phyloP scores from a whole-genome alignment of 2,888 invertebrate species.

The Andrena hattorfiana region DNA sequence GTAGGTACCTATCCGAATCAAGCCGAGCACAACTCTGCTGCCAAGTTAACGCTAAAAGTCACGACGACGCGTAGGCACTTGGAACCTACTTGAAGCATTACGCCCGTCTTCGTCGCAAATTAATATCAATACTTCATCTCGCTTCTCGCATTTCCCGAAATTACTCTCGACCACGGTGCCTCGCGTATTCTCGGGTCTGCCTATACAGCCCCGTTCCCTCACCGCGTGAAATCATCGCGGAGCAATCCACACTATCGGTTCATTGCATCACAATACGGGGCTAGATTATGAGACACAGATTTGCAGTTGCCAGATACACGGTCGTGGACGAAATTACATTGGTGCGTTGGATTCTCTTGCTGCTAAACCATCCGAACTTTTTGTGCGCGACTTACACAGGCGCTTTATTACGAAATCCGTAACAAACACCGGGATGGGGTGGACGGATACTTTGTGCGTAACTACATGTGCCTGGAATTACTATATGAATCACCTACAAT shows the following conservation, averaged over 20 bases:
- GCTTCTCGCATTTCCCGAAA: constrained; percentile 5
- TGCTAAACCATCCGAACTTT: constrained; percentile 45
- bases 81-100: background rate
- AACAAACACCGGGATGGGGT: background rate
- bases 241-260: constrained; percentile 24
- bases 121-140: constrained; percentile 40
- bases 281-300: constrained; percentile 24
- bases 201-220: constrained; percentile 20
- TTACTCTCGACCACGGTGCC: constrained; percentile 29
- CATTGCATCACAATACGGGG: constrained; percentile 39
- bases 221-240: constrained; percentile 38
- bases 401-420: no score
- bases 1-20: no score
- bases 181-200: background rate
- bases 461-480: no score
- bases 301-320: constrained; percentile 1
- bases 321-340: background rate
- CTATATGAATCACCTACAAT: no score
- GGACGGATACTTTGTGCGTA: no score
- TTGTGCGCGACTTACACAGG: background rate
- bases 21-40: no score
- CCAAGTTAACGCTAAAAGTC: no score
- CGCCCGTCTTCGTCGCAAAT: constrained; percentile 11
- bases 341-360: background rate
- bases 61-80: background rate